Evolutionary conservation across 2,797 vertebrate genomes (phyloP).

Genomic region (Danionella dracula): DNA sequence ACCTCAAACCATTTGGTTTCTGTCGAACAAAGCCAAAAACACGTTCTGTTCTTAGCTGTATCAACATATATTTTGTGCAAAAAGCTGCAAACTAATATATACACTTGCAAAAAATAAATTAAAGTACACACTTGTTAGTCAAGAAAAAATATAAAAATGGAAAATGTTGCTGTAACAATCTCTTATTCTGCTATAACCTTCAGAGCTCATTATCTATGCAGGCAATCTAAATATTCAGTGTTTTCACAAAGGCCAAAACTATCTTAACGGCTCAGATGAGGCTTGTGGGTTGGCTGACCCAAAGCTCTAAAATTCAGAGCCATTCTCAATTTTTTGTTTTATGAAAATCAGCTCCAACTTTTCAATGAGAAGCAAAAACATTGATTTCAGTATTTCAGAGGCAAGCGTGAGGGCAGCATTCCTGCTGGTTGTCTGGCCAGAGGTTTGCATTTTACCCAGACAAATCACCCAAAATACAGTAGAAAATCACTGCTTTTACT

Average conservation of each 20-base stretch:
- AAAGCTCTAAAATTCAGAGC: constrained; percentile 37
- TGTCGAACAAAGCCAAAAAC: constrained; percentile 52
- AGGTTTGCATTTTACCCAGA: constrained; percentile 42
- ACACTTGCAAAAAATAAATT: constrained; percentile 78
- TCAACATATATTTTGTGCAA: constrained; percentile 79
- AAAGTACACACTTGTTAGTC: constrained; percentile 24
- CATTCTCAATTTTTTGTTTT: constrained; percentile 29
- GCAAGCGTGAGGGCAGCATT: too few species aligned
- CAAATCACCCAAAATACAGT: too few species aligned
- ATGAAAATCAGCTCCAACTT: too few species aligned
- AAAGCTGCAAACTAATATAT: constrained; percentile 87
- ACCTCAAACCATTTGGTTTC: constrained; percentile 62
- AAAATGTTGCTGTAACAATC: constrained; percentile 14
- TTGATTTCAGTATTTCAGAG: neutral
- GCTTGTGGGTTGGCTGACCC: constrained; percentile 74
- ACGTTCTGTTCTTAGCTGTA: constrained; percentile 64
- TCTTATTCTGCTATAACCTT: neutral
- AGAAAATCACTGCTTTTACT: constrained; percentile 25
- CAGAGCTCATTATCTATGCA: neutral
- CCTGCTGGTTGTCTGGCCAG: constrained; percentile 73
- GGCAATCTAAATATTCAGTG: neutral
- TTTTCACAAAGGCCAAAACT: constrained; percentile 19
- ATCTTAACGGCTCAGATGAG: constrained; percentile 10
- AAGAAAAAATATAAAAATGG: neutral
- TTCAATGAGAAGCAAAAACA: constrained; percentile 14